Percentiles rank a stretch among this genome's conserved stretches.
phyloP scores from a whole-genome alignment of 2,113 vertebrate species.

The Eidolon helvum region DNA sequence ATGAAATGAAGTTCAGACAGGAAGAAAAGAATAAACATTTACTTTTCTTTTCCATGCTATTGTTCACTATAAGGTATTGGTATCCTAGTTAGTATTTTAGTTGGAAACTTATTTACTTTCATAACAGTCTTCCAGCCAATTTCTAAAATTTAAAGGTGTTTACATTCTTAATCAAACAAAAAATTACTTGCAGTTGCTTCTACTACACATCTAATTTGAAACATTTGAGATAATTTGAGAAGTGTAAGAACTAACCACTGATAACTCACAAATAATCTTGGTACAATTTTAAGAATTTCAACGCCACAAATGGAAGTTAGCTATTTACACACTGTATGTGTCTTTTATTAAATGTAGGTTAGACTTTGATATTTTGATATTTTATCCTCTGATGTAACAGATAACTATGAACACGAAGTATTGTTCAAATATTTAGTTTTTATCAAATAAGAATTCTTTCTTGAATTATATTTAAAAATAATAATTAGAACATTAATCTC shows the following conservation, averaged over 20 bases:
- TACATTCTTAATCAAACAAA: neutral
- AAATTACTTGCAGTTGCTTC: neutral
- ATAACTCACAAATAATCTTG: neutral
- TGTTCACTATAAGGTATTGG: neutral
- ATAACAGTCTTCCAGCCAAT: neutral
- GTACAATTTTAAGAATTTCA: slow-evolving; percentile 25
- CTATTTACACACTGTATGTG: neutral
- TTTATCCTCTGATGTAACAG: neutral
- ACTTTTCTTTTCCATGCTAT: neutral
- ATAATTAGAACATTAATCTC: neutral
- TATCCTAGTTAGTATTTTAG: neutral
- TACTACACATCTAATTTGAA: neutral
- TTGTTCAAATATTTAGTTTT: neutral
- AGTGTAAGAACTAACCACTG: neutral
- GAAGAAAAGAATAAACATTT: neutral
- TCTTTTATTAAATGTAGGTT: slow-evolving; percentile 18
- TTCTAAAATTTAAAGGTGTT: neutral
- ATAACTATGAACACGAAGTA: neutral
- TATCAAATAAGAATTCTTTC: slow-evolving; percentile 10
- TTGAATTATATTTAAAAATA: neutral
- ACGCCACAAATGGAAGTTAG: neutral
- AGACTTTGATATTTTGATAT: neutral
- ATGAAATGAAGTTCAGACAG: neutral
- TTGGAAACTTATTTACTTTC: neutral
- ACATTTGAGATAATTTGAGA: neutral